Conservation (phyloP, 2,113 vertebrate species). For the Myxocyprinus asiaticus region DNA sequence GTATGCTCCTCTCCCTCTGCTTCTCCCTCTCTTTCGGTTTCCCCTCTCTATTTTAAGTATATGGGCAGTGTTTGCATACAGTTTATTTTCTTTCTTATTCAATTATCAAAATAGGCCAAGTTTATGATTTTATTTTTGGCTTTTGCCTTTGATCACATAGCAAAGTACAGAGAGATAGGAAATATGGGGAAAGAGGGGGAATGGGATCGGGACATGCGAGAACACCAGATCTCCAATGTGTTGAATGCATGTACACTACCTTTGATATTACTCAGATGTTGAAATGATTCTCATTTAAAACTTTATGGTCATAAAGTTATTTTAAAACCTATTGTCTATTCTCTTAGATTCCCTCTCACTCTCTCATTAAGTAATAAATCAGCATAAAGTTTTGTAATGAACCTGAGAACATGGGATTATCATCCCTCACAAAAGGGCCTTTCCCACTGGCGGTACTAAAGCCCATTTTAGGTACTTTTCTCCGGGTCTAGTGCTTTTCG, state of each 20-base stretch:
- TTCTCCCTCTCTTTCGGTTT: constrained; percentile 16
- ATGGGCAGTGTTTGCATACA: neutral
- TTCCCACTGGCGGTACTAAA: too few species aligned
- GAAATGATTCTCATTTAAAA: too few species aligned
- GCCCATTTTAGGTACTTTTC: too few species aligned
- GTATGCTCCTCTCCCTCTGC: constrained; percentile 27
- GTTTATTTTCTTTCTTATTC: neutral
- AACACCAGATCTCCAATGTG: too few species aligned
- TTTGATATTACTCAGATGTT: too few species aligned
- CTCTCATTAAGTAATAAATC: constrained; percentile 11
- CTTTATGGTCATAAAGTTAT: too few species aligned
- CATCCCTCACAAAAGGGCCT: constrained; percentile 20
- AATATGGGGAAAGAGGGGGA: too few species aligned
- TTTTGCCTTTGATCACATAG: neutral
- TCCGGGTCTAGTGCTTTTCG: too few species aligned
- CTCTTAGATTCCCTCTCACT: neutral
- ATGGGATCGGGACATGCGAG: too few species aligned
- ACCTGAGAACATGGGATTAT: constrained; percentile 31
- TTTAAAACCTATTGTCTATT: neutral
- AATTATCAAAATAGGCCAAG: neutral
- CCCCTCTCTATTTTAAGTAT: neutral
- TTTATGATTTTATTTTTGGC: too few species aligned
- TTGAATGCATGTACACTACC: too few species aligned
- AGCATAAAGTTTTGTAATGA: constrained; percentile 17
- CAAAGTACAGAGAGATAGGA: too few species aligned